Conservation (phyloP, 2,888 invertebrate species). For the Anagyrus pseudococci region DNA sequence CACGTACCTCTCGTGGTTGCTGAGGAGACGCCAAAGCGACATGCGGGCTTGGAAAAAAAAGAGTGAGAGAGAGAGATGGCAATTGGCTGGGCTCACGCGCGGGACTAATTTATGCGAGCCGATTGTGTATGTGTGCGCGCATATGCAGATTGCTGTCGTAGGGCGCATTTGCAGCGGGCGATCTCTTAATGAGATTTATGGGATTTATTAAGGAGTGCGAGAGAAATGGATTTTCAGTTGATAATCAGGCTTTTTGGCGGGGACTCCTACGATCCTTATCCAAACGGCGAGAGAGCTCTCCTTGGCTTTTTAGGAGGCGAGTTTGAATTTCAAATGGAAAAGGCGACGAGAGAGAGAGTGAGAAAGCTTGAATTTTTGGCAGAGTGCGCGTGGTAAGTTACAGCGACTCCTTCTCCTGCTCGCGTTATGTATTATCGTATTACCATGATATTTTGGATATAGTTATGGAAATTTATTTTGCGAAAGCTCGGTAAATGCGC, state of each 20-base stretch:
- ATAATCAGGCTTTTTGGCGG: neutral
- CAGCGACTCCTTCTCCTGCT: too few species aligned
- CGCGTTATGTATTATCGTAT: neutral
- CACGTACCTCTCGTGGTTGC: too few species aligned
- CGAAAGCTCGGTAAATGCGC: too few species aligned
- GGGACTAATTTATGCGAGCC: constrained; percentile 29
- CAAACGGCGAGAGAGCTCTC: too few species aligned
- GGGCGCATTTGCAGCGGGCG: constrained; percentile 6
- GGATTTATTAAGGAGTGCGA: neutral
- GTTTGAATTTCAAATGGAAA: neutral
- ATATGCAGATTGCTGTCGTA: neutral
- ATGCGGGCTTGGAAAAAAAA: neutral
- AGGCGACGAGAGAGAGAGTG: neutral
- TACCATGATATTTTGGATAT: neutral
- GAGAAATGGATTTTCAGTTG: neutral
- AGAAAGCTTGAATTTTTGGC: neutral
- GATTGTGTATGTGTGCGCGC: neutral
- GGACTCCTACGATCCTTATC: neutral
- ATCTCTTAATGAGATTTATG: neutral
- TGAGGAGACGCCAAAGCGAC: too few species aligned
- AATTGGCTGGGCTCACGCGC: neutral
- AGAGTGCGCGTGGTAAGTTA: neutral
- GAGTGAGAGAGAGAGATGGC: neutral
- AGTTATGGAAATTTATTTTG: neutral
- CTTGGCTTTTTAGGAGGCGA: too few species aligned